Evolutionary conservation across 2,113 vertebrate species (phyloP).

Genomic region (Psittacula cyanocephala): DNA sequence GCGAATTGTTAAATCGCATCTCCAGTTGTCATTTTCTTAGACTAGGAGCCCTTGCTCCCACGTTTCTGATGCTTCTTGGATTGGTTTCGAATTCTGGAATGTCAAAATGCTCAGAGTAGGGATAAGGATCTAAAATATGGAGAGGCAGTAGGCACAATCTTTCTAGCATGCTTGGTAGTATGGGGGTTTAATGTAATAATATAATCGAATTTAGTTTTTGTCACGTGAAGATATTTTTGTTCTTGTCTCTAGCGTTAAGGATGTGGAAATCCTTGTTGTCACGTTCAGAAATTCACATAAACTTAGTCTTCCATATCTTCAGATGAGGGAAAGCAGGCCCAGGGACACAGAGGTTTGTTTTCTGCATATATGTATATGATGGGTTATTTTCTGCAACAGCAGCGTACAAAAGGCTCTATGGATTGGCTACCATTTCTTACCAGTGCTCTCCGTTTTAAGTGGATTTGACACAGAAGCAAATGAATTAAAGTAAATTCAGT

Average conservation of each 20-base stretch:
- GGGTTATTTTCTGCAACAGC: background rate
- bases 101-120: background rate
- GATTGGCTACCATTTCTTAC: background rate
- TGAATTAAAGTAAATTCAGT: background rate
- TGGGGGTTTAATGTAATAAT: background rate
- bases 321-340: background rate
- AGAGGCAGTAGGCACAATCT: background rate
- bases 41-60: background rate
- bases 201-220: background rate
- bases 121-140: background rate
- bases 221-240: background rate
- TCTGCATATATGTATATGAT: fast-evolving
- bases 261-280: background rate
- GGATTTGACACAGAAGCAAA: background rate
- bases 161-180: background rate
- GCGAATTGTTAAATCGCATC: background rate
- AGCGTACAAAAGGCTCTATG: background rate
- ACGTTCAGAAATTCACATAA: background rate
- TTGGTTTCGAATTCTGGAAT: background rate
- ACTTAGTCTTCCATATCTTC: fast-evolving
- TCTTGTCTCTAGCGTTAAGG: background rate
- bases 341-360: background rate
- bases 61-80: background rate
- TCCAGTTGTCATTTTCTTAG: background rate
- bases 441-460: background rate